These are phyloP conservation scores for Perdita meconis DNA, from an alignment of 2,888 invertebrate species.

Conservation along the genomic window DNA sequence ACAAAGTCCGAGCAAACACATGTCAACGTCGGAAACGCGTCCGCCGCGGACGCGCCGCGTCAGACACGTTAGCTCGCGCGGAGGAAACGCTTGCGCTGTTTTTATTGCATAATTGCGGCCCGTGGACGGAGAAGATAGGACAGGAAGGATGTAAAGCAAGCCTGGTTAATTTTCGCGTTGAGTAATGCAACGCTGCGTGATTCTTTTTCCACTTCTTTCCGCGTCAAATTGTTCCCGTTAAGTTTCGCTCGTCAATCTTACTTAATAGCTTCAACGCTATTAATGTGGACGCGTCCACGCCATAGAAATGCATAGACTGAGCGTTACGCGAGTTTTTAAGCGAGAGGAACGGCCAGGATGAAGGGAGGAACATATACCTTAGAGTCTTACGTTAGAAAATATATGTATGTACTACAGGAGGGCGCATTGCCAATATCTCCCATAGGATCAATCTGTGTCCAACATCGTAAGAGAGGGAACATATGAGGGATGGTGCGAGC, in stretches of 20 bases:
- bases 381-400: too few relatives aligned
- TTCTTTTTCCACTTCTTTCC: conserved; percentile 16
- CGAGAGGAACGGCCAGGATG: too few relatives aligned
- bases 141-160: conserved; percentile 29
- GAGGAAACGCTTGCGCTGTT: conserved; percentile 29
- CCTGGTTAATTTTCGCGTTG: conserved; percentile 42
- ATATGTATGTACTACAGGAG: too few relatives aligned
- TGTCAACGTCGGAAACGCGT: conserved; percentile 23
- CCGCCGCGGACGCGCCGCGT: too few relatives aligned
- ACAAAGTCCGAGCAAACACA: conserved; percentile 41
- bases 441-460: too few relatives aligned
- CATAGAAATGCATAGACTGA: too few relatives aligned
- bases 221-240: conserved; percentile 48
- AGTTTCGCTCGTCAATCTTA: conserved; percentile 47
- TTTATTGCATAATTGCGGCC: conserved; percentile 23
- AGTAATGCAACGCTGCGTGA: conserved; percentile 1
- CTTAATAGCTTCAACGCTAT: conserved; percentile 33
- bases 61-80: conserved; percentile 24
- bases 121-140: not conserved
- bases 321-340: too few relatives aligned
- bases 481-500: too few relatives aligned
- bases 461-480: too few relatives aligned
- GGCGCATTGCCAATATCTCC: too few relatives aligned
- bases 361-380: too few relatives aligned
- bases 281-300: conserved; percentile 44